Percentiles rank a stretch among this genome's conserved stretches.
Conservation (phyloP, 2,888 invertebrate species). For the Elegia similella region DNA sequence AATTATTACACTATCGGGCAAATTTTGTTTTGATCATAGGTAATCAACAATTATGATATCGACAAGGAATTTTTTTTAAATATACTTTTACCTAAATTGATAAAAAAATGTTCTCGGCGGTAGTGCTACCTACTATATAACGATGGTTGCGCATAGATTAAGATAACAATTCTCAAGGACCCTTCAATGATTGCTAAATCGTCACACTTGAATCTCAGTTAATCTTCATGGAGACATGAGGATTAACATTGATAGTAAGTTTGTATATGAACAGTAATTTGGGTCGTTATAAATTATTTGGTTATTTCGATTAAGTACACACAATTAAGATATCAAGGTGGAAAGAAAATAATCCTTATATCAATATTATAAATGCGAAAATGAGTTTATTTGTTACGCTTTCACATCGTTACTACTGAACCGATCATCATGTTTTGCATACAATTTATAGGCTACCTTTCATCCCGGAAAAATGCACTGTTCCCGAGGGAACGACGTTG, state of each 20-base stretch:
- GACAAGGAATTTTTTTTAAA: not conserved
- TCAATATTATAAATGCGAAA: too few relatives aligned
- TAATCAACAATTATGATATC: not conserved
- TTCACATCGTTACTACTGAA: too few relatives aligned
- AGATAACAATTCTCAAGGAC: conserved; percentile 30
- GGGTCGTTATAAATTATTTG: not conserved
- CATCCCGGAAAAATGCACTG: too few relatives aligned
- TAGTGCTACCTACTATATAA: conserved; percentile 14
- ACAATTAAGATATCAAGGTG: not conserved
- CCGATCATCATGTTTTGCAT: too few relatives aligned
- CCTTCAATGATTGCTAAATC: conserved; percentile 32
- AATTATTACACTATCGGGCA: not conserved
- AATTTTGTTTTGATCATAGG: not conserved
- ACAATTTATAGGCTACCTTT: too few relatives aligned
- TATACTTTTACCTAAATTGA: not conserved
- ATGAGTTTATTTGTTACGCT: too few relatives aligned
- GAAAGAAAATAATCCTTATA: too few relatives aligned
- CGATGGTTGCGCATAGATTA: conserved; percentile 24
- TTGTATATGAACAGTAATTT: not conserved
- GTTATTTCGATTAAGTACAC: too few relatives aligned
- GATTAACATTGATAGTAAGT: conserved; percentile 33
- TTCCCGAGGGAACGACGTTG: too few relatives aligned
- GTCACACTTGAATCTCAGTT: conserved; percentile 47
- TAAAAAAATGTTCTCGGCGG: conserved; percentile 16
- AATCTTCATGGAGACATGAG: conserved; percentile 45